Conservation (phyloP, 2,888 invertebrate genomes). For the Pristionchus entomophagus region DNA sequence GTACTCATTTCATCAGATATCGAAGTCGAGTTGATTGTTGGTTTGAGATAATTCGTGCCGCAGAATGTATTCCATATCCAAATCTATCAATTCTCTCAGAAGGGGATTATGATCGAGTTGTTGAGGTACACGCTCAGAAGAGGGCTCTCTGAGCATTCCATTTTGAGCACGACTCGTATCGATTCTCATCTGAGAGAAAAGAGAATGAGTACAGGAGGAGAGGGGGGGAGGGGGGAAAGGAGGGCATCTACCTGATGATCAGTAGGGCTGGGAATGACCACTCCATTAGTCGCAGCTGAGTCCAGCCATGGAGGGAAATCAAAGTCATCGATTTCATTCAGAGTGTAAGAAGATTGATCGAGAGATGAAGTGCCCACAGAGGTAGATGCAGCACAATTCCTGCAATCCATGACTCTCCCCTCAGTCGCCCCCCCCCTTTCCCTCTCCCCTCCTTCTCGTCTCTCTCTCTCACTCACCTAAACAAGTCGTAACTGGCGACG, state of each 20-base stretch:
- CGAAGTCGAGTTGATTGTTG: slow-evolving; percentile 64
- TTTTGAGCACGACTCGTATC: slow-evolving; percentile 51
- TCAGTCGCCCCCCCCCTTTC: background rate
- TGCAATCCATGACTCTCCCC: background rate
- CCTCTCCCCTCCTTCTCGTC: background rate
- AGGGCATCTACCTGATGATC: slow-evolving; percentile 57
- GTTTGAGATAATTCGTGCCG: slow-evolving; percentile 68
- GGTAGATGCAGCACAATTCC: slow-evolving; percentile 24
- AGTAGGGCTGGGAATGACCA: slow-evolving; percentile 61
- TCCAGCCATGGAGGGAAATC: slow-evolving; percentile 73
- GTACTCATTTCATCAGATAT: slow-evolving; percentile 53
- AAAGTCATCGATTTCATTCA: slow-evolving; percentile 66
- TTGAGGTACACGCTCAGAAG: slow-evolving; percentile 64
- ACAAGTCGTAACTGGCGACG: background rate
- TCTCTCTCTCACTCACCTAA: background rate
- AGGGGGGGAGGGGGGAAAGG: background rate
- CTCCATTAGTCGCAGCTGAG: slow-evolving; percentile 49
- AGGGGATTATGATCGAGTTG: slow-evolving; percentile 69
- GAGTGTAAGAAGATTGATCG: slow-evolving; percentile 65
- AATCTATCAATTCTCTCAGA: slow-evolving; percentile 64
- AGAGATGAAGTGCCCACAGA: slow-evolving; percentile 59
- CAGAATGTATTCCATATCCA: slow-evolving; percentile 71
- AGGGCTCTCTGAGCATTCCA: slow-evolving; percentile 55
- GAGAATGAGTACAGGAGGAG: background rate
- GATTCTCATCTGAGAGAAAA: slow-evolving; percentile 54